A percentile compares a stretch with the other conserved stretches of the same genome.
Conservation (phyloP, 2,888 invertebrate genomes). For the Acleris laterana region DNA sequence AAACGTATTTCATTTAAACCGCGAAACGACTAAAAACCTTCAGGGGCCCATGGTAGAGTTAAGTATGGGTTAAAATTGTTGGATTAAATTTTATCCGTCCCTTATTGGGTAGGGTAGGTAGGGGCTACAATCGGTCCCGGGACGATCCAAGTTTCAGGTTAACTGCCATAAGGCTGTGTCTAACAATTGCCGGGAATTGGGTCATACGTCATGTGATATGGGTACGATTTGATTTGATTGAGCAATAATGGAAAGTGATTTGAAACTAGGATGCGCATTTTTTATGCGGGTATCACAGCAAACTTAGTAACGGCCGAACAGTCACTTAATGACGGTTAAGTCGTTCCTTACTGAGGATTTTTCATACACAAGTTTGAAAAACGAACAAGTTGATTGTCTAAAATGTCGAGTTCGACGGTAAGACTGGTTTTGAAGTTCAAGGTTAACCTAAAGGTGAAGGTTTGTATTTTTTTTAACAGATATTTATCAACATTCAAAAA, state of each 20-base stretch:
- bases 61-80: slow-evolving; percentile 77
- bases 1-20: slow-evolving; percentile 60
- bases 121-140: slow-evolving; percentile 72
- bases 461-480: no score
- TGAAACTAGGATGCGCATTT: not conserved
- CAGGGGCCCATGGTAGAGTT: slow-evolving; percentile 54
- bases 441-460: no score
- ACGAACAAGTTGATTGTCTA: no score
- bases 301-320: no score
- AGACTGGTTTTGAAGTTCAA: no score
- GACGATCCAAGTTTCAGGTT: slow-evolving; percentile 68
- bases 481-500: no score
- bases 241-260: not conserved
- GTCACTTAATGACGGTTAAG: no score
- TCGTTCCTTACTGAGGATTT: no score
- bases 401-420: no score
- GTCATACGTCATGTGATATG: slow-evolving; percentile 50
- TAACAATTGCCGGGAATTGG: slow-evolving; percentile 63
- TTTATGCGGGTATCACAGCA: not conserved
- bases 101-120: slow-evolving; percentile 49
- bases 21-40: slow-evolving; percentile 43
- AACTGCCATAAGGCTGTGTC: slow-evolving; percentile 55
- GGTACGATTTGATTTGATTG: slow-evolving; percentile 25
- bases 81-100: slow-evolving; percentile 75
- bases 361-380: no score